Evolutionary conservation across 2,888 invertebrate species (phyloP), one percentile per base, ranked within the genome.

Genomic region (Erebia ligea): DNA sequence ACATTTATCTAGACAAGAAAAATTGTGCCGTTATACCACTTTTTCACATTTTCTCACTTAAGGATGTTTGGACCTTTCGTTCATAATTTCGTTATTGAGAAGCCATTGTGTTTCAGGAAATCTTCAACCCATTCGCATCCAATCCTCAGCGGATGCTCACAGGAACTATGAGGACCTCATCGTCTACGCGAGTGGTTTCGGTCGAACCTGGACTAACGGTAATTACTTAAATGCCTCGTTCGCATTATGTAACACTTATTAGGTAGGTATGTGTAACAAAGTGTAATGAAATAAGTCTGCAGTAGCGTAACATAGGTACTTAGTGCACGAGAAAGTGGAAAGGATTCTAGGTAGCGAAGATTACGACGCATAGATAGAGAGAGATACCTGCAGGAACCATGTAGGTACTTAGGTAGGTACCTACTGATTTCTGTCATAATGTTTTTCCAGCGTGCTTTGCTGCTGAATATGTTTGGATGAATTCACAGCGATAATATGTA

Each of bases 161-260:
- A 80, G 79, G 6, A 78, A 88, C 76, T 92, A 91, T 74, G 79
- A 80, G 2, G 77, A 73, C 0, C 75, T 81, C 52, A 68, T 78
- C 0, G 74, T 87, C 1, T 75, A 84, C 68, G 86, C 92, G 40
- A 91, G 91, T 70, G 92, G 92, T 11, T 88, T 84, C 71, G 92
- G 92, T 15, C 81, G 85, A 13, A 84, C 85, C 0, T 92, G 92
- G 92, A 91, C 90, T n/a, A 50, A 71, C 3, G 88, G 91, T 90
- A 75, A 72, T n/a, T n/a, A n/a, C n/a, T n/a, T n/a, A 63, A 9
- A 17, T 2, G 17, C 52, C 6, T 6, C 34, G 34, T 6, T 34
- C 34, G 34, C 34, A 4, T 25, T 3, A 3, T 3, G 3, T 25
- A 25, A 25, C 25, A 25, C 4, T 25, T 2, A 25, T 25, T 25